phyloP scores from a whole-genome alignment of 1,140 invertebrate genomes.

The Cecropterus lyciades region DNA sequence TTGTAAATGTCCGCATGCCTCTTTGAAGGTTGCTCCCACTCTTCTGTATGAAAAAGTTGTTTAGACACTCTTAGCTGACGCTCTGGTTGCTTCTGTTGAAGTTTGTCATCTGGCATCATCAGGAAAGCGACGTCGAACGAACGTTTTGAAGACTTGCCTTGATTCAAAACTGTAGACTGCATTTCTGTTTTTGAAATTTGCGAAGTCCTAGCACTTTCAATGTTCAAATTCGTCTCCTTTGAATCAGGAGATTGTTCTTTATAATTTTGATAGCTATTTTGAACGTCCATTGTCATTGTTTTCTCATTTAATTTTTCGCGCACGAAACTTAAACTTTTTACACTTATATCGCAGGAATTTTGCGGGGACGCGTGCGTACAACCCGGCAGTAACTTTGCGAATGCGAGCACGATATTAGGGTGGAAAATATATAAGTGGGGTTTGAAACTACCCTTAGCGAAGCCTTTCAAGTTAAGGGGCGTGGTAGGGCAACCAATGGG shows the following conservation, averaged over 20 bases:
- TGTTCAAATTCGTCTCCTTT: constrained; percentile 69
- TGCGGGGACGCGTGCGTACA: constrained; percentile 71
- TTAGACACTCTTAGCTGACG: constrained; percentile 85
- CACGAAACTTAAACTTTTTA: constrained; percentile 72
- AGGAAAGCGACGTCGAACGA: constrained; percentile 95
- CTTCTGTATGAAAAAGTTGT: constrained; percentile 75
- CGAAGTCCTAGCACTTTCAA: constrained; percentile 75
- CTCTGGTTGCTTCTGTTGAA: constrained; percentile 87
- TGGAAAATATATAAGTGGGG: constrained; percentile 82
- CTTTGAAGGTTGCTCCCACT: constrained; percentile 74
- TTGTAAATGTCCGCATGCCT: constrained; percentile 72
- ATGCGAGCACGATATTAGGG: constrained; percentile 74
- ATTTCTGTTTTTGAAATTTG: constrained; percentile 63
- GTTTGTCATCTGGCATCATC: constrained; percentile 93
- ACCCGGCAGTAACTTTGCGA: constrained; percentile 65
- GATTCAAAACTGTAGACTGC: constrained; percentile 67
- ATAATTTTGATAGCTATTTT: constrained; percentile 81
- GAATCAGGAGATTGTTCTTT: constrained; percentile 75
- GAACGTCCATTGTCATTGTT: constrained; percentile 85
- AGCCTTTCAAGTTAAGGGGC: constrained; percentile 70
- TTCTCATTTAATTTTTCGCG: constrained; percentile 67
- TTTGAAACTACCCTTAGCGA: constrained; percentile 74
- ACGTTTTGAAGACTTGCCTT: constrained; percentile 85
- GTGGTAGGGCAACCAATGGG: constrained; percentile 66
- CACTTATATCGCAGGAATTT: constrained; percentile 69